Conservation (phyloP, 2,888 invertebrate genomes). For the Ornithoptera alexandrae region DNA sequence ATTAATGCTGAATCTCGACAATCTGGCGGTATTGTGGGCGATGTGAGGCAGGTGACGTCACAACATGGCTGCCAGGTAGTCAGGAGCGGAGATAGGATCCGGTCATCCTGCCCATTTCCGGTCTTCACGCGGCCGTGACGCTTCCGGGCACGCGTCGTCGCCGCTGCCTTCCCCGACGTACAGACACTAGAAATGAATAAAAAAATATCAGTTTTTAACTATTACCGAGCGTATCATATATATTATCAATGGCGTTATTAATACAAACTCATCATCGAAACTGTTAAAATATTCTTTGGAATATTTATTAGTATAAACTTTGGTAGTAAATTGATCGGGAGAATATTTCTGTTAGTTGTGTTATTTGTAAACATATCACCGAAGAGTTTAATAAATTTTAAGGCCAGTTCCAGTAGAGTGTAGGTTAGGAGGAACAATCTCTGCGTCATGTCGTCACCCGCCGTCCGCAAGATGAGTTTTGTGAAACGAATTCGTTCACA, state of each 20-base stretch:
- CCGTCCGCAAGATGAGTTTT: slow-evolving; percentile 74
- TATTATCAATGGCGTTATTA: too few relatives aligned
- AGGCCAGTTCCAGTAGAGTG: slow-evolving; percentile 46
- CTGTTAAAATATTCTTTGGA: too few relatives aligned
- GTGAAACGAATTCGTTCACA: slow-evolving; percentile 74
- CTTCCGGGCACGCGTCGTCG: slow-evolving; percentile 78
- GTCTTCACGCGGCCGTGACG: slow-evolving; percentile 80
- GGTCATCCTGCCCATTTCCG: slow-evolving; percentile 81
- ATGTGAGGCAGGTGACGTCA: slow-evolving; percentile 63
- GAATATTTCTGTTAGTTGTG: too few relatives aligned
- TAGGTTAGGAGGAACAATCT: slow-evolving; percentile 38
- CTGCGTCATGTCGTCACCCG: slow-evolving; percentile 55
- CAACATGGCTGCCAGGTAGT: slow-evolving; percentile 73
- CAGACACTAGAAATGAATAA: slow-evolving; percentile 49
- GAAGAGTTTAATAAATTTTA: neutral
- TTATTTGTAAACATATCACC: too few relatives aligned
- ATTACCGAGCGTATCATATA: neutral
- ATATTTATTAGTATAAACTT: too few relatives aligned
- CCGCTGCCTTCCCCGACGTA: slow-evolving; percentile 55
- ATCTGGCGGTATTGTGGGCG: slow-evolving; percentile 28
- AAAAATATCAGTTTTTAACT: neutral
- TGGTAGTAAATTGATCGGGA: too few relatives aligned
- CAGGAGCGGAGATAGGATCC: slow-evolving; percentile 79
- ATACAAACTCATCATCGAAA: too few relatives aligned
- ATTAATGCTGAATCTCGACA: slow-evolving; percentile 27